phyloP scores from a whole-genome alignment of 1,140 invertebrate species.

The Drosophila virilis region DNA sequence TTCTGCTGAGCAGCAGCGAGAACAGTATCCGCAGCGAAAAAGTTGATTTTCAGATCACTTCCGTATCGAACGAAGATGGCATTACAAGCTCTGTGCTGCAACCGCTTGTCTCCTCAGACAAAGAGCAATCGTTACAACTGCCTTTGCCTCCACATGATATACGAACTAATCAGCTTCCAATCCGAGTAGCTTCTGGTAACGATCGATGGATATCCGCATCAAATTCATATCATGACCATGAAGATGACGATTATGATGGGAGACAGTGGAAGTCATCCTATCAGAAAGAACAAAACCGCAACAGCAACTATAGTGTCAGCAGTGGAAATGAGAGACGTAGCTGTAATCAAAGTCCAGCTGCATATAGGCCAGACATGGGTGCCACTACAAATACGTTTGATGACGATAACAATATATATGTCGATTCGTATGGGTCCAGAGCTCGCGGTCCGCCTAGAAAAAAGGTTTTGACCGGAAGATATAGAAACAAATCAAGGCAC shows the following conservation, averaged over 20 bases:
- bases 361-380: not conserved
- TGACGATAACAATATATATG: not conserved
- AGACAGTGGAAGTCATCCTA: not conserved
- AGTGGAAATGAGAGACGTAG: not conserved
- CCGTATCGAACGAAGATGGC: not conserved
- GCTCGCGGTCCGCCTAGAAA: not conserved
- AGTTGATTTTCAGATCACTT: constrained; percentile 18
- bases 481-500: not conserved
- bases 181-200: constrained; percentile 10
- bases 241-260: not conserved
- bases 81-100: not conserved
- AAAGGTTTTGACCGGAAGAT: constrained; percentile 22
- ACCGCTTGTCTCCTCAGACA: not conserved
- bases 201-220: not conserved
- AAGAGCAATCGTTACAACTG: not conserved
- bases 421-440: not conserved
- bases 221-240: not conserved
- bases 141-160: not conserved
- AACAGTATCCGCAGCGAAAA: constrained; percentile 25
- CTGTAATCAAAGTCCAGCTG: not conserved
- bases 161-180: not conserved
- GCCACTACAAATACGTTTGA: no score
- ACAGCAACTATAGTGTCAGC: not conserved
- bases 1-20: constrained; percentile 24
- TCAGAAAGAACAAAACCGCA: no score